Base-by-base conservation (phyloP, 2,797 vertebrate genomes). In the Antrozous pallidus region DNA sequence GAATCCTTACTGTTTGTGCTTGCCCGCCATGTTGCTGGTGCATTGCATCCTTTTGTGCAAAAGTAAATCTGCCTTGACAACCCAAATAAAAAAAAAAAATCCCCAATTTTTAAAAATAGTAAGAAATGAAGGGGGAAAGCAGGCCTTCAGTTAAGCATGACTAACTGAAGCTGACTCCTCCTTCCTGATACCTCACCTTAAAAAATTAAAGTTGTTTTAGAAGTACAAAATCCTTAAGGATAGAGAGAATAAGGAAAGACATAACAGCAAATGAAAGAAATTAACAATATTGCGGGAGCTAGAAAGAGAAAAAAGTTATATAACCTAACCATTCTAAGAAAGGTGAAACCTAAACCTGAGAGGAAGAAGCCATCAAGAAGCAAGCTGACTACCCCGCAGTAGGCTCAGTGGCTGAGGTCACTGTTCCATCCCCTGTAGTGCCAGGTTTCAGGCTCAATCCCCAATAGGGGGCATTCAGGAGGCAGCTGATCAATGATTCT, bases 131-230 rank as follows among this genome's bases (percentile, higher is more conserved):
- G 9, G 6, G 14, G 40, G 28, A 14, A 40, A 71, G 22, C 24
- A 70, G 70, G 81, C 14, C 65, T 90, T 77, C n/a, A 70, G 20
- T 49, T 79, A 80, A 85, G 18, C 33, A 71, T 28, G 28, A 88
- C 6, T 84, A 74, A 74, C 67, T n/a, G n/a, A n/a, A n/a, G n/a
- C 28, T 45, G 54, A 69, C 38, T 67, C 51, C 20, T 67, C 51
- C 20, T 88, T 90, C 67, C 87, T 94, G 14, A 93, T 89, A 93
- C 14, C 42, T 96, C 17, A 82, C 51, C 54, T 54, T 94, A 90
- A 94, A 92, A 89, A 45, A 7, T 63, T 24, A 79, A n/a, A 86
- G n/a, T 56, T 77, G 73, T 75, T 93, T 93, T 56, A 71, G 36
- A 87, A 78, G 18, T 31, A 78, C 47, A 73, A 95, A 90, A 51